Evolutionary conservation across 2,888 invertebrate genomes (phyloP), one percentile per base, ranked within the genome.

Genomic region (Pantelozetes paolii): DNA sequence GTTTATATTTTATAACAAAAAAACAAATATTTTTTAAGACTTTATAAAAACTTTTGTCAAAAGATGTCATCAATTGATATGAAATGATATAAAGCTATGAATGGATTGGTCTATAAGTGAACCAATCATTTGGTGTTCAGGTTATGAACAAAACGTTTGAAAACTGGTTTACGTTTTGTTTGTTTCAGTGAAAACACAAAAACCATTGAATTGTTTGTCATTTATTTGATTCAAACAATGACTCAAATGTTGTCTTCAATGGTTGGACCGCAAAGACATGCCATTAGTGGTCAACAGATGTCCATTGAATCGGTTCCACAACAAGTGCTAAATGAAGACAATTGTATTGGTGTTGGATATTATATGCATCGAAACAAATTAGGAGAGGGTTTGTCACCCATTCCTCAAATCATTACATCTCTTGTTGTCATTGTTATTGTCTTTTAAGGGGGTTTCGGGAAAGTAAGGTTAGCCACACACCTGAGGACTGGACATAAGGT

Each of bases 381-480:
- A 18, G 76, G 76, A 23, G 76, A 76, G 72, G 76, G 76, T 74
- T 15, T 64, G 71, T 23, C 32, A 20, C 54, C 18, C 48, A 71
- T 23, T 28, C 40, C 0, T 26, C 36, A 18, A 20, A 11, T 20
- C 28, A 20, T 71, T 20, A 28, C 6, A 0, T 11, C 23, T 72
- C 28, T 3, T 13, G 23, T 36, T 20, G 28, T 40, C 9, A 42
- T 32, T 42, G 59, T 30, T 36, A 50, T 20, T 30, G 32, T 74
- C 13, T 48, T 40, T 78, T 85, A 86, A 82, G 90, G 90, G 76
- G 91, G 91, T 70, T 91, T 91, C 82, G 90, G 89, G 6, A 91
- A 90, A 85, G 91, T 91, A 13, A 89, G 90, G 81, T 83, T 90
- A 71, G 90, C 88, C 11, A 89, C 88, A 15, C 91, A 92, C 82